Evolutionary conservation across 2,888 invertebrate genomes (phyloP).

Genomic region (Drosophila setosimentum): DNA sequence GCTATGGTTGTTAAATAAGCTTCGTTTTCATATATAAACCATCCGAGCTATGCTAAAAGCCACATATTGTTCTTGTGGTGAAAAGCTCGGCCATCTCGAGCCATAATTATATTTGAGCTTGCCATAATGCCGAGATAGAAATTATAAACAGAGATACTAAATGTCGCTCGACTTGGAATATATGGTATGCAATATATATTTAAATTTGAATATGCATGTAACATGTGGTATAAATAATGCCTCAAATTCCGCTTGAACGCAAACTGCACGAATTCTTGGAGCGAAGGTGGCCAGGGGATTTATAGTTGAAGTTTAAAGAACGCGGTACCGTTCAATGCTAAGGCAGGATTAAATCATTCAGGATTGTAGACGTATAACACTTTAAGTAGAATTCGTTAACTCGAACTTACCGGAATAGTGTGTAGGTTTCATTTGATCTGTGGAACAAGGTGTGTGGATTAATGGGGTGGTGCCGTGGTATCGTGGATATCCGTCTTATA

Average conservation of each 20-base stretch:
- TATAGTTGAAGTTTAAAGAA: not conserved
- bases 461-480: too few relatives aligned
- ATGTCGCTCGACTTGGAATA: too few relatives aligned
- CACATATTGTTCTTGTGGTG: not conserved
- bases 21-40: not conserved
- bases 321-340: constrained; percentile 16
- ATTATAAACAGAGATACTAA: too few relatives aligned
- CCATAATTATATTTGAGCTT: not conserved
- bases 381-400: too few relatives aligned
- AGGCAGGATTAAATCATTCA: not conserved
- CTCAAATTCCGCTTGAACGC: constrained; percentile 6
- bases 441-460: too few relatives aligned
- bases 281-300: not conserved
- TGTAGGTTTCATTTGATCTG: too few relatives aligned
- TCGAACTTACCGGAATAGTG: too few relatives aligned
- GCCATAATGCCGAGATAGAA: not conserved
- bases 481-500: too few relatives aligned
- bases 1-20: not conserved
- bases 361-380: too few relatives aligned
- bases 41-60: not conserved
- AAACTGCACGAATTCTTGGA: constrained; percentile 1
- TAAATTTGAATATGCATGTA: not conserved
- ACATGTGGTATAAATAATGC: not conserved
- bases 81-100: not conserved
- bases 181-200: not conserved